A percentile compares a stretch with the other conserved stretches of the same genome.
phyloP scores from a whole-genome alignment of 1,140 invertebrate species.

The Sycobia sp. region DNA sequence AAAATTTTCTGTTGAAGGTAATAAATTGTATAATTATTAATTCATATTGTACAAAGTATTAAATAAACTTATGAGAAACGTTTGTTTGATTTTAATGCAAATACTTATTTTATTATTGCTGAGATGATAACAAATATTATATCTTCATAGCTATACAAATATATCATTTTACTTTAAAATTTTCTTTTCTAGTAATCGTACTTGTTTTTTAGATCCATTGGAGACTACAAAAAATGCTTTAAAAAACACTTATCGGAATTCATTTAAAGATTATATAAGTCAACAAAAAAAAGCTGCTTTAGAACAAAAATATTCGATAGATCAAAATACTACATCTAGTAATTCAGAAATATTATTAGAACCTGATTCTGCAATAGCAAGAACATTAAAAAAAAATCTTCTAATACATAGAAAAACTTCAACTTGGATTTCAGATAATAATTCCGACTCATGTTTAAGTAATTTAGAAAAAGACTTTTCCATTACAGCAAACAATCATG shows the following conservation, averaged over 20 bases:
- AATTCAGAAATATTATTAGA: conserved; percentile 23
- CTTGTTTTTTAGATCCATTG: conserved; percentile 23
- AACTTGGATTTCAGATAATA: conserved; percentile 10
- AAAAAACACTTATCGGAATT: conserved; percentile 17
- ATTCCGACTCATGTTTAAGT: not conserved
- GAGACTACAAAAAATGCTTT: conserved; percentile 15
- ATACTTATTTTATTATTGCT: no score
- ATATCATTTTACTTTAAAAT: not conserved
- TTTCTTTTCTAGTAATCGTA: not conserved
- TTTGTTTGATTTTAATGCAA: no score
- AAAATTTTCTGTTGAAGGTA: not conserved
- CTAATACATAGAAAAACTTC: not conserved
- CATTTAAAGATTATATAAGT: conserved; percentile 14
- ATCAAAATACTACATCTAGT: not conserved
- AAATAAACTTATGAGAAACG: no score
- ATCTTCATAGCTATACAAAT: not conserved
- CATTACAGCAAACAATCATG: not conserved
- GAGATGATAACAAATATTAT: no score
- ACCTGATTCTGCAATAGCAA: conserved; percentile 30
- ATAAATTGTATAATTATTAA: no score
- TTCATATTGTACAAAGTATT: not conserved
- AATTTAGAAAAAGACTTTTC: conserved; percentile 1
- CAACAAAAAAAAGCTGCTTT: not conserved
- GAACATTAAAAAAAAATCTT: conserved; percentile 22
- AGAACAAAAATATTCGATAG: not conserved